A percentile compares a stretch with the other conserved stretches of the same genome.
Conservation (phyloP, 2,888 invertebrate genomes). For the Limenitis camilla region DNA sequence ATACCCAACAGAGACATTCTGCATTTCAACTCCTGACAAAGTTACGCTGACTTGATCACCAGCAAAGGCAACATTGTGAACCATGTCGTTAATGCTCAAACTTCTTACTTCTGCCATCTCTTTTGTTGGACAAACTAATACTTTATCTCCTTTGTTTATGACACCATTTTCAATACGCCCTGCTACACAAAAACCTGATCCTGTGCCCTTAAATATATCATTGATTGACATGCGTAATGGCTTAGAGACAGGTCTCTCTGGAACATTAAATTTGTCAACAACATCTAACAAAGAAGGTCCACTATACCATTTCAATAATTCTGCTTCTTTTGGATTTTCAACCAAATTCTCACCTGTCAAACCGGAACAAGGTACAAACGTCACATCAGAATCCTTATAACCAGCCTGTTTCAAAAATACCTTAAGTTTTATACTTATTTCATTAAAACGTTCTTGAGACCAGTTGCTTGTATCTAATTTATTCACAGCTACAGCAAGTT, state of each 20-base stretch:
- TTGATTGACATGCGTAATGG: constrained; percentile 94
- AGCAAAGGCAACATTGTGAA: constrained; percentile 87
- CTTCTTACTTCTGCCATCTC: constrained; percentile 89
- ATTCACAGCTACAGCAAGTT: constrained; percentile 95
- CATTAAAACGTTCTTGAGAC: constrained; percentile 92
- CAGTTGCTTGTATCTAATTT: constrained; percentile 97
- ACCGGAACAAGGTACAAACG: constrained; percentile 96
- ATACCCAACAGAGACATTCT: constrained; percentile 89
- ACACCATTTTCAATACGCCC: constrained; percentile 95
- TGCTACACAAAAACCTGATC: constrained; percentile 91
- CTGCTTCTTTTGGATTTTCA: constrained; percentile 77
- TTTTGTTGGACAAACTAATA: constrained; percentile 88
- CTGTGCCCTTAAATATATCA: constrained; percentile 95
- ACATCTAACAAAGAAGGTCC: constrained; percentile 90
- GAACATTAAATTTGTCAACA: constrained; percentile 90
- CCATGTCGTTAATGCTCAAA: constrained; percentile 80
- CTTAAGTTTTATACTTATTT: constrained; percentile 88
- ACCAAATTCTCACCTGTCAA: constrained; percentile 95
- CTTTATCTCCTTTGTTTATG: constrained; percentile 88
- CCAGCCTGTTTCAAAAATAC: constrained; percentile 92
- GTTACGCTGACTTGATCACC: constrained; percentile 94
- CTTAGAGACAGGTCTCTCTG: constrained; percentile 89
- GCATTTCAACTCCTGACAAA: constrained; percentile 87
- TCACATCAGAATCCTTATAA: constrained; percentile 89
- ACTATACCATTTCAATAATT: constrained; percentile 82